These are phyloP conservation scores for Melanotaenia duboulayi DNA, from an alignment of 2,113 vertebrate genomes.

Conservation along the genomic window DNA sequence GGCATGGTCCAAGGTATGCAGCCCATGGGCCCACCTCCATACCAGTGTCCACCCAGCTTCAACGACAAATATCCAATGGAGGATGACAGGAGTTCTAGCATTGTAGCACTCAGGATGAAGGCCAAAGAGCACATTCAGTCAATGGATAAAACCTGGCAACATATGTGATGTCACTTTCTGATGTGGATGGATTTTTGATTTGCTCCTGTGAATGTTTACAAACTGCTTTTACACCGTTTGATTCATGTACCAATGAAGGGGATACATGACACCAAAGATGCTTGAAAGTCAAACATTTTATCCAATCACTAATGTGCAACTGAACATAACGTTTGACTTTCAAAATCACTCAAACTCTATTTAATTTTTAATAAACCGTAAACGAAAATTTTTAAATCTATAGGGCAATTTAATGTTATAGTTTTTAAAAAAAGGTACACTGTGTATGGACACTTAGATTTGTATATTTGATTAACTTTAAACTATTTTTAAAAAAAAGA, in stretches of 20 bases:
- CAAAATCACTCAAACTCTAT: background rate
- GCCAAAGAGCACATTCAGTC: slow-evolving; percentile 95
- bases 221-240: slow-evolving; percentile 29
- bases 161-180: slow-evolving; percentile 82
- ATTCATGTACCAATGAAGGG: slow-evolving; percentile 20
- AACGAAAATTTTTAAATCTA: slow-evolving; percentile 1
- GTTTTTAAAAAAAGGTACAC: background rate
- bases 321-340: slow-evolving; percentile 20
- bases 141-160: slow-evolving; percentile 94
- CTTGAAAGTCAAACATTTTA: slow-evolving; percentile 12
- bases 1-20: slow-evolving; percentile 89
- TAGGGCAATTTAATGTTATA: slow-evolving; percentile 6
- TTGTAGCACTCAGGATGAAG: slow-evolving; percentile 90
- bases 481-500: too few relatives aligned
- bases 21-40: slow-evolving; percentile 85
- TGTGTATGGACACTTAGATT: background rate
- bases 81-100: slow-evolving; percentile 91
- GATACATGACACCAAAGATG: slow-evolving; percentile 43
- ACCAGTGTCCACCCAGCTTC: slow-evolving; percentile 87
- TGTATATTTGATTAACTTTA: slow-evolving; percentile 16
- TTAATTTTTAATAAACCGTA: slow-evolving; percentile 1
- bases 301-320: slow-evolving; percentile 2
- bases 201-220: slow-evolving; percentile 68
- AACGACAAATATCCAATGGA: slow-evolving; percentile 91
- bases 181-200: slow-evolving; percentile 24